Evolutionary conservation across 2,797 vertebrate species (phyloP).

Genomic region (Serranus cabrilla): DNA sequence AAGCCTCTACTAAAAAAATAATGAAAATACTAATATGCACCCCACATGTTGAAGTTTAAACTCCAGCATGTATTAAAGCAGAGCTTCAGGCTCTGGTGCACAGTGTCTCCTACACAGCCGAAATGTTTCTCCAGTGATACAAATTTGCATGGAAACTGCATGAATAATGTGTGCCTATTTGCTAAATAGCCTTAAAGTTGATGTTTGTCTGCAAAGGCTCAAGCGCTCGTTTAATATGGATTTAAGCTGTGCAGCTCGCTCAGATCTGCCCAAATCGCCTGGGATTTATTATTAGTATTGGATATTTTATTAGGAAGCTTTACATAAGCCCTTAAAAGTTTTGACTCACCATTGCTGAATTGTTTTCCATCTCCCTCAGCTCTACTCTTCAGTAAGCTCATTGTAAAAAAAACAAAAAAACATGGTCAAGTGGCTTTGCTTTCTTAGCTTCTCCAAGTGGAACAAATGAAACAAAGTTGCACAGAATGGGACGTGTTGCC

Average conservation of each 20-base stretch:
- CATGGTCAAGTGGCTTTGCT: constrained; percentile 23
- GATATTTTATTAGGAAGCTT: constrained; percentile 69
- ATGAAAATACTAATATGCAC: constrained; percentile 44
- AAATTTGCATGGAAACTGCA: constrained; percentile 69
- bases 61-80: constrained; percentile 46
- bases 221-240: constrained; percentile 52
- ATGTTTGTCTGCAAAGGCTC: constrained; percentile 46
- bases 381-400: constrained; percentile 44
- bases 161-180: constrained; percentile 67
- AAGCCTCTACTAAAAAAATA: constrained; percentile 29
- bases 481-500: constrained; percentile 50
- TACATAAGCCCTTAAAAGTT: constrained; percentile 66
- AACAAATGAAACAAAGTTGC: constrained; percentile 69
- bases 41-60: constrained; percentile 34
- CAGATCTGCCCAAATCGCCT: constrained; percentile 35
- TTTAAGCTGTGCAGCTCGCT: constrained; percentile 51
- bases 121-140: constrained; percentile 50
- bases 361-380: constrained; percentile 62
- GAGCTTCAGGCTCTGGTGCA: constrained; percentile 35
- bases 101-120: constrained; percentile 26
- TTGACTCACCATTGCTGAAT: constrained; percentile 39
- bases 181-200: constrained; percentile 54
- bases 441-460: constrained; percentile 69
- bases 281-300: constrained; percentile 51
- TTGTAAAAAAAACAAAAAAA: constrained; percentile 28